A percentile compares a stretch with the other conserved stretches of the same genome.
phyloP scores from a whole-genome alignment of 1,140 invertebrate genomes.

The honey bee (Apis mellifera) region Amel_HAv3.1 CM009938.2:8486501-8487000 shows the following conservation, averaged over 20 bases:
- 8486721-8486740: not conserved
- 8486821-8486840: not conserved
- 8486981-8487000: too few relatives aligned
- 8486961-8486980: too few relatives aligned
- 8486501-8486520: constrained; percentile 36
- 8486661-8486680: constrained; percentile 39
- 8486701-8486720: constrained; percentile 10
- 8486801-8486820: not conserved
- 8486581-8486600: constrained; percentile 31
- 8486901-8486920: too few relatives aligned
- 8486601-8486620: constrained; percentile 41
- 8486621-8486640: constrained; percentile 45
- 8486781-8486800: too few relatives aligned
- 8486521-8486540: constrained; percentile 11
- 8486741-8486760: not conserved
- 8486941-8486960: too few relatives aligned
- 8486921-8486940: too few relatives aligned
- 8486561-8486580: not conserved
- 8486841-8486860: too few relatives aligned
- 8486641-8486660: constrained; percentile 41
- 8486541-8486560: not conserved
- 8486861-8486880: too few relatives aligned
- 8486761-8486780: not conserved
- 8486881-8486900: too few relatives aligned
- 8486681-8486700: constrained; percentile 40